phyloP scores from a whole-genome alignment of 1,140 invertebrate genomes.

The Sycophaga agraensis region DNA sequence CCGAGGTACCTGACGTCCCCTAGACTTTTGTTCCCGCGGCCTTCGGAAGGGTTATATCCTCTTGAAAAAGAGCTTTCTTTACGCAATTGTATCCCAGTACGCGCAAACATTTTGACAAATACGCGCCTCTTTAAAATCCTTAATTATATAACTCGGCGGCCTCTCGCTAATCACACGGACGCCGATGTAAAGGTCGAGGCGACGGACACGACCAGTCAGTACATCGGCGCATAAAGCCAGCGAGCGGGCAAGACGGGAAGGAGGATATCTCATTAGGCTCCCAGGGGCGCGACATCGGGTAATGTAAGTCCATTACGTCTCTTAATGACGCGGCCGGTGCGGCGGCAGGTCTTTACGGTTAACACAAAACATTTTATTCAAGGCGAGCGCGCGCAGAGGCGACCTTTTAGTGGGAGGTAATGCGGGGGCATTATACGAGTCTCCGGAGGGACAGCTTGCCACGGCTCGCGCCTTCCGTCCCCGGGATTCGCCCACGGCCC shows the following conservation, averaged over 20 bases:
- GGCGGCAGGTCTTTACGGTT: slow-evolving; percentile 32
- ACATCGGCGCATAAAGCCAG: not conserved
- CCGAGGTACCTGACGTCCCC: too few relatives aligned
- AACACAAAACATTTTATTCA: slow-evolving; percentile 43
- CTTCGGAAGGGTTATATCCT: too few relatives aligned
- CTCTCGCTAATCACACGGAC: too few relatives aligned
- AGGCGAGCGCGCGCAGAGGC: slow-evolving; percentile 24
- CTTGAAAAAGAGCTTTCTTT: too few relatives aligned
- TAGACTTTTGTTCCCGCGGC: too few relatives aligned
- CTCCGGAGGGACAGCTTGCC: slow-evolving; percentile 33
- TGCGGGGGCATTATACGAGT: slow-evolving; percentile 42
- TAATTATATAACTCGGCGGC: too few relatives aligned
- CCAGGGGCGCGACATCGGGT: not conserved
- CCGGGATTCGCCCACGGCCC: not conserved
- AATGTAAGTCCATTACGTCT: slow-evolving; percentile 31
- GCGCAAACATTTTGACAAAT: too few relatives aligned
- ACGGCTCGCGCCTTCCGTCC: not conserved
- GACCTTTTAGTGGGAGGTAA: slow-evolving; percentile 44
- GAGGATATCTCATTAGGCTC: too few relatives aligned
- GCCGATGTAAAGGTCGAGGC: not conserved
- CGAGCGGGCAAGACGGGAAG: too few relatives aligned
- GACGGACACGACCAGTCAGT: too few relatives aligned
- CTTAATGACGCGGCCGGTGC: slow-evolving; percentile 31
- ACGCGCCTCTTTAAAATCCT: too few relatives aligned
- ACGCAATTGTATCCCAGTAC: too few relatives aligned